These are phyloP conservation scores for Aix galericulata DNA, from an alignment of 2,113 vertebrate genomes.

Conservation along the genomic window DNA sequence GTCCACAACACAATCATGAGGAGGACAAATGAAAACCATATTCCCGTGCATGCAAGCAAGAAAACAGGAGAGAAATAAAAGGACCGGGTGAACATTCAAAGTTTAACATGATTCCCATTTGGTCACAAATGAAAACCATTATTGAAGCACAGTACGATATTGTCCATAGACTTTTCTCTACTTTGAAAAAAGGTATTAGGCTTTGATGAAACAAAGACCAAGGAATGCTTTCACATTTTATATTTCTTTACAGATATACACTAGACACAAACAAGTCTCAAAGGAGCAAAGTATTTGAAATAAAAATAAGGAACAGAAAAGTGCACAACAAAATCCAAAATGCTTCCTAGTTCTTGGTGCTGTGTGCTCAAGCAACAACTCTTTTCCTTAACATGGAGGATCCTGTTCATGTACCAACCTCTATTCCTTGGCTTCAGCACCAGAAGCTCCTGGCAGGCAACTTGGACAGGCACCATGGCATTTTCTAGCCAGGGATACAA, in stretches of 20 bases:
- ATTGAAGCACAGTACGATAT: neutral
- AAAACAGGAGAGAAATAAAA: neutral
- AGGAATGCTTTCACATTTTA: neutral
- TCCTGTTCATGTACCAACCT: neutral
- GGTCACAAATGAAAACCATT: neutral
- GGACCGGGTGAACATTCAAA: neutral
- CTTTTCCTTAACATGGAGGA: accelerated
- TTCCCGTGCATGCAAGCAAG: neutral
- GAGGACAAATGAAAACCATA: neutral
- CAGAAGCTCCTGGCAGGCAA: neutral
- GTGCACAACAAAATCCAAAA: neutral
- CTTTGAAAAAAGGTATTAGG: neutral
- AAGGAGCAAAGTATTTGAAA: neutral
- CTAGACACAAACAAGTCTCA: neutral
- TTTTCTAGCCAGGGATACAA: neutral
- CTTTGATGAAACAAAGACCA: neutral
- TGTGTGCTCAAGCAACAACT: neutral
- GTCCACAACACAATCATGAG: neutral
- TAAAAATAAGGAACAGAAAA: neutral
- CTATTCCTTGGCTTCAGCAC: neutral
- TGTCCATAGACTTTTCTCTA: neutral
- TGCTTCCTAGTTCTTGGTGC: neutral
- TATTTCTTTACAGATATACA: neutral
- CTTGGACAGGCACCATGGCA: neutral
- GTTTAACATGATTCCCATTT: neutral